Evolutionary conservation across 2,888 invertebrate genomes (phyloP).

Genomic region (Drosophila stalkeri): DNA sequence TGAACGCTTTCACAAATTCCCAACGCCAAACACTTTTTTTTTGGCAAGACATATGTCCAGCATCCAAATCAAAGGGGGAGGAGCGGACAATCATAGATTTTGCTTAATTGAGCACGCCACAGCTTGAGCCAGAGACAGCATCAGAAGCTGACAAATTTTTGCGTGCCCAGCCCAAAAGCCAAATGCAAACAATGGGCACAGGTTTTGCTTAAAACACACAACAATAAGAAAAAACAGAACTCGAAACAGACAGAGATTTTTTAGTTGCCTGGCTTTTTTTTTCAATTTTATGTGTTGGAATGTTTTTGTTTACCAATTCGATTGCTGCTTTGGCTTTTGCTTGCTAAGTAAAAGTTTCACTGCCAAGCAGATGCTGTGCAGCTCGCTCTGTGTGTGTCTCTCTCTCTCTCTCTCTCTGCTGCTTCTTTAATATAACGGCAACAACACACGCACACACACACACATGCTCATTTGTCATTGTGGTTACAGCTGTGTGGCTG

Average conservation of each 20-base stretch:
- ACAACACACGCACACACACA: constrained; percentile 25
- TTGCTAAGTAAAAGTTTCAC: constrained; percentile 74
- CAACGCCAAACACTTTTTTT: constrained; percentile 39
- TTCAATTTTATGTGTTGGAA: constrained; percentile 59
- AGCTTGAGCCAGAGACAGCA: constrained; percentile 29
- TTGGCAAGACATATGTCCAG: constrained; percentile 44
- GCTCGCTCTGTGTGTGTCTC: neutral
- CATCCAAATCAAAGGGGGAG: neutral
- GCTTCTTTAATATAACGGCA: constrained; percentile 71
- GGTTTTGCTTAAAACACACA: constrained; percentile 43
- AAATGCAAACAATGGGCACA: constrained; percentile 55
- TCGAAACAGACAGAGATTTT: constrained; percentile 34
- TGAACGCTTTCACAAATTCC: constrained; percentile 82
- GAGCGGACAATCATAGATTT: constrained; percentile 14
- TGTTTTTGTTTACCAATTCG: constrained; percentile 69
- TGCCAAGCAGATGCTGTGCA: constrained; percentile 59
- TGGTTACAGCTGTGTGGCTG: constrained; percentile 4
- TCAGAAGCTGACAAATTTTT: constrained; percentile 67
- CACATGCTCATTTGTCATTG: constrained; percentile 38
- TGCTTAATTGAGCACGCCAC: constrained; percentile 66
- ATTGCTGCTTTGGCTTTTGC: constrained; percentile 41
- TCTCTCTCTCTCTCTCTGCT: constrained; percentile 19
- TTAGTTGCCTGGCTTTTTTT: neutral
- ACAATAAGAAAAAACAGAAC: constrained; percentile 47
- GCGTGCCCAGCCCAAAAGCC: constrained; percentile 37